A percentile compares a stretch with the other conserved stretches of the same genome.
phyloP scores from a whole-genome alignment of 92 coral and sea anemone species.

The Pocillopora meandrina region DNA sequence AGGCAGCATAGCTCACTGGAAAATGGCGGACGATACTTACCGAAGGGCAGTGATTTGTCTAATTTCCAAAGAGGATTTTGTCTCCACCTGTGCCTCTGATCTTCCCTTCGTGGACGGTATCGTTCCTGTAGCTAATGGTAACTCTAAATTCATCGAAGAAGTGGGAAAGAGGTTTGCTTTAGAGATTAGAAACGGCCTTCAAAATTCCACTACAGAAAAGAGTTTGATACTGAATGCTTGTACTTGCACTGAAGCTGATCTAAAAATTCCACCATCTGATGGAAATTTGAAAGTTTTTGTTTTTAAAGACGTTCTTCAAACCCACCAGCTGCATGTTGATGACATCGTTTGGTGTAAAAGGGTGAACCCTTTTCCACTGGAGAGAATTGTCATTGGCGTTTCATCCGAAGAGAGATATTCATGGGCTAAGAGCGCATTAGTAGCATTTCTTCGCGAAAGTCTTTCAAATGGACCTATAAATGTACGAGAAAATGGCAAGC shows the following conservation, averaged over 20 bases:
- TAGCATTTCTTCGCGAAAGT: conserved; percentile 14
- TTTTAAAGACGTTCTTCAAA: conserved; percentile 10
- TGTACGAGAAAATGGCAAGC: conserved; percentile 39
- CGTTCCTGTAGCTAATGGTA: neutral
- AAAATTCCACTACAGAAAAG: neutral
- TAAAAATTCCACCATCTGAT: conserved; percentile 14
- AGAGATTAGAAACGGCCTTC: conserved; percentile 29
- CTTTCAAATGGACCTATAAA: conserved; percentile 26
- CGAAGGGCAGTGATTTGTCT: conserved; percentile 8
- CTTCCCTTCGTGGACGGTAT: conserved; percentile 34
- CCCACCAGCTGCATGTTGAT: conserved; percentile 27
- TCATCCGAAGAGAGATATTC: conserved; percentile 36
- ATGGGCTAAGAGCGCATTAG: conserved; percentile 39
- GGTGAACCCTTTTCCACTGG: conserved; percentile 48
- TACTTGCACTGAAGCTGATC: conserved; percentile 13
- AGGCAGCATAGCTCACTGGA: conserved; percentile 19
- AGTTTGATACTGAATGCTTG: conserved; percentile 38
- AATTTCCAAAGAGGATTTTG: conserved; percentile 11
- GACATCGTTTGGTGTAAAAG: conserved; percentile 41
- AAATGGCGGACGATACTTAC: conserved; percentile 54
- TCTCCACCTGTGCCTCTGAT: conserved; percentile 6
- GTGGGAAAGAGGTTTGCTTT: conserved; percentile 27
- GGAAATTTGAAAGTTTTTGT: conserved; percentile 23
- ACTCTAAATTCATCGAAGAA: conserved; percentile 7
- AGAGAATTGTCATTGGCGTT: conserved; percentile 57